Evolutionary conservation across 2,888 invertebrate genomes (phyloP).

Genomic region (Drosophila melanocephala): DNA sequence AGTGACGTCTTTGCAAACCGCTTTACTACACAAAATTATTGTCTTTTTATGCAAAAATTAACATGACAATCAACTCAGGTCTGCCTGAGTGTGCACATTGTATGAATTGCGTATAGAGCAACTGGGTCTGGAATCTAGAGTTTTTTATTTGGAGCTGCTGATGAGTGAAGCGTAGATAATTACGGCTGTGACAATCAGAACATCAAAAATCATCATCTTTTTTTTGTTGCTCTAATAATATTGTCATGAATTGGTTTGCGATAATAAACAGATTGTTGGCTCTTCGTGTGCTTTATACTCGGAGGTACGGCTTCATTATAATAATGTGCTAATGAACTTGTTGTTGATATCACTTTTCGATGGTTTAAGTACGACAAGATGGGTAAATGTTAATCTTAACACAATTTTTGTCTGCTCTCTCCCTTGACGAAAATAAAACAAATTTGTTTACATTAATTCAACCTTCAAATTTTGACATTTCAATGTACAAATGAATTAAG

Average conservation of each 20-base stretch:
- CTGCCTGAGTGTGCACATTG: not conserved
- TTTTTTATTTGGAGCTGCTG: not conserved
- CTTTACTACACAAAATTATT: slow-evolving; percentile 7
- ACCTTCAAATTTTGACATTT: slow-evolving; percentile 52
- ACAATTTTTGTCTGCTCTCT: not conserved
- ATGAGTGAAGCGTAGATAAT: slow-evolving; percentile 50
- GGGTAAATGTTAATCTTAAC: slow-evolving; percentile 50
- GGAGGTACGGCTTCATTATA: slow-evolving; percentile 10
- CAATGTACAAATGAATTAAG: slow-evolving; percentile 9
- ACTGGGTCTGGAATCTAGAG: not conserved
- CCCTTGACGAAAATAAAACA: slow-evolving; percentile 1
- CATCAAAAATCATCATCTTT: slow-evolving; percentile 16
- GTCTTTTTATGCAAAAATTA: slow-evolving; percentile 12
- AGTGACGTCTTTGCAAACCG: slow-evolving; percentile 52
- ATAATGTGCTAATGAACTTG: slow-evolving; percentile 49
- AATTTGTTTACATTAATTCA: slow-evolving; percentile 43
- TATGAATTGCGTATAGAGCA: not conserved
- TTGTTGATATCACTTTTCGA: slow-evolving; percentile 25
- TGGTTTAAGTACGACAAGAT: slow-evolving; percentile 19
- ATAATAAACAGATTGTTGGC: slow-evolving; percentile 28
- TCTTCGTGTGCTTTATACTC: slow-evolving; percentile 21
- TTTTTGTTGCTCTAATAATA: slow-evolving; percentile 57
- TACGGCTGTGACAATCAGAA: slow-evolving; percentile 41
- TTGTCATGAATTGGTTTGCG: slow-evolving; percentile 56
- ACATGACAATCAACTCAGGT: slow-evolving; percentile 1